Base-by-base conservation (phyloP, 2,888 invertebrate species). In the Caenorhabditis becei region DNA sequence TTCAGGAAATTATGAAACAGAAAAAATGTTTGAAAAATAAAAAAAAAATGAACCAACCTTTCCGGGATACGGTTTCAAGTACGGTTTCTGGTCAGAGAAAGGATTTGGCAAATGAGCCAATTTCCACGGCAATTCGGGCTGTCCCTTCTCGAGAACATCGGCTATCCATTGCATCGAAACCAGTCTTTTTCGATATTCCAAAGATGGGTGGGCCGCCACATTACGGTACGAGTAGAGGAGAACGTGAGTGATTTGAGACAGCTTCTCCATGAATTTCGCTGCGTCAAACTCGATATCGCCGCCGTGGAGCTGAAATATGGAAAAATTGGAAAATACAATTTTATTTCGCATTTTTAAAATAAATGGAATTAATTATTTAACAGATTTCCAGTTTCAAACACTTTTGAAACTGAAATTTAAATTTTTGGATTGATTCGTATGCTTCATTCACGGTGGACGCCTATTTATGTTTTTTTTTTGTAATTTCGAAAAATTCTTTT, bases 81-180 rank as follows among this genome's bases (percentile, higher is more conserved):
- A 23, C 51, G 51, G 51, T 8, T n/a, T n/a, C n/a, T n/a, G n/a
- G n/a, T n/a, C 51, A 23, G 20, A 53, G 53, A 10, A 84, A 56
- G 88, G 56, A 32, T 85, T 51, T 11, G 98, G 98, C 87, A 98
- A 93, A 92, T 99, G 98, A 58, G 97, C 93, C 14, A 96, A 96
- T 89, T 95, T 95, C 95, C 95, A 97, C 0, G 99, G 98, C 0
- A 97, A 96, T 66, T 94, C 92, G 88, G 97, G 94, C 89, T 95
- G 95, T 88, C 95, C 95, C 61, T 95, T 94, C 24, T 94, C 91
- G 89, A 98, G 94, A 5, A 96, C 95, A 92, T 99, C 98, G 78
- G 95, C 96, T 35, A 99, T 93, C 96, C 96, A 96, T 91, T 95
- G 94, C 0, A 95, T 94, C 10, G 95, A 96, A 1, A 96, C 95